Evolutionary conservation across 2,888 invertebrate genomes (phyloP).

Genomic region (Plebejus melissa): DNA sequence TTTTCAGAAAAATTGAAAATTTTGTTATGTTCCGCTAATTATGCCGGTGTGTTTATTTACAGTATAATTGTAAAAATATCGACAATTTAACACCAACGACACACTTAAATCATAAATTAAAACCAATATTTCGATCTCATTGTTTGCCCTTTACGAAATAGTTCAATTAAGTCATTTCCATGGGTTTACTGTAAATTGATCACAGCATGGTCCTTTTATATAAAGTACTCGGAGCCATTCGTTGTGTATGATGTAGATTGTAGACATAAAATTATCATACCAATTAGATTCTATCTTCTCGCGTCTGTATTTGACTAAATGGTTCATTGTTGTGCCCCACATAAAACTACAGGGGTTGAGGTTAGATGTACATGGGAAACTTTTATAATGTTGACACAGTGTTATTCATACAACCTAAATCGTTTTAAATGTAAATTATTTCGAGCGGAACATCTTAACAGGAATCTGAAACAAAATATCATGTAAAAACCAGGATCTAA

Average conservation of each 20-base stretch:
- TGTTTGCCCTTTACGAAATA: background rate
- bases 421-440: conserved; percentile 17
- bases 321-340: conserved; percentile 20
- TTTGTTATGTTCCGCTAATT: too few relatives aligned
- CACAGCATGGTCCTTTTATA: conserved; percentile 33
- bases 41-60: too few relatives aligned
- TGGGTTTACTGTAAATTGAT: conserved; percentile 33
- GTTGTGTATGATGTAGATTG: background rate
- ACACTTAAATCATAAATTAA: background rate
- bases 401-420: conserved; percentile 1
- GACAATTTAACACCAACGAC: background rate
- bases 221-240: background rate
- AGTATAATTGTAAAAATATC: background rate
- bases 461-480: too few relatives aligned
- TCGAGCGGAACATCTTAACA: background rate
- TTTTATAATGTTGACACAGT: background rate
- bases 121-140: background rate
- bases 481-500: background rate
- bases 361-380: conserved; percentile 6
- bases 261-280: conserved; percentile 23
- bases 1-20: too few relatives aligned
- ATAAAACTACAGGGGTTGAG: conserved; percentile 21
- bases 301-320: conserved; percentile 16
- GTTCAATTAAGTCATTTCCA: conserved; percentile 26
- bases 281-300: conserved; percentile 9